Evolutionary conservation across 2,113 vertebrate genomes (phyloP).

Genomic region (Furnarius figulus): DNA sequence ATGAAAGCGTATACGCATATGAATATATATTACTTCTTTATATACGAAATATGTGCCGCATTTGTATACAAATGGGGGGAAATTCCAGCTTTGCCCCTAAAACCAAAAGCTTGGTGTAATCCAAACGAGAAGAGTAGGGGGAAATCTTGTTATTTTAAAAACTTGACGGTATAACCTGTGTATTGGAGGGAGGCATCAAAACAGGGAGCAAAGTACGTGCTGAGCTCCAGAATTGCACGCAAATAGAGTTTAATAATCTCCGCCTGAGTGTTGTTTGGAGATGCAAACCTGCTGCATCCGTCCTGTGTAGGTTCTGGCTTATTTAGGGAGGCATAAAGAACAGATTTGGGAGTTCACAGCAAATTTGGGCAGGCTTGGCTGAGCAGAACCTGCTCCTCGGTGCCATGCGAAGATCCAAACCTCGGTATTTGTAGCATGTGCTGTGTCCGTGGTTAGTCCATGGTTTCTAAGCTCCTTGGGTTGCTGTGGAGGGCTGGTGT

Average conservation of each 20-base stretch:
- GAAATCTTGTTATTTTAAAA: background rate
- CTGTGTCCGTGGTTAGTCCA: accelerated
- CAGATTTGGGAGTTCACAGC: background rate
- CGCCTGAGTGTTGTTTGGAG: background rate
- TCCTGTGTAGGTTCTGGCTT: background rate
- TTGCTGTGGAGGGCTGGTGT: background rate
- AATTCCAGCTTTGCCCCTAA: background rate
- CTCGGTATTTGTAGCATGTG: background rate
- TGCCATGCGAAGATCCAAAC: background rate
- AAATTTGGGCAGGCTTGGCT: background rate
- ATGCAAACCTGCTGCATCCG: accelerated
- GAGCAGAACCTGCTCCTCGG: background rate
- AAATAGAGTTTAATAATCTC: background rate
- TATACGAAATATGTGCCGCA: background rate
- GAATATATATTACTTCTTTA: accelerated
- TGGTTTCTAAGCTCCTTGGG: background rate
- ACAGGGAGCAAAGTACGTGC: background rate
- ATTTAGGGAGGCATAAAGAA: background rate
- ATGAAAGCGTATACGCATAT: accelerated
- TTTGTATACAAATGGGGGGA: background rate
- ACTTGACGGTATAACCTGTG: accelerated
- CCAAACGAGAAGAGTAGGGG: no score
- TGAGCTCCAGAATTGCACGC: background rate
- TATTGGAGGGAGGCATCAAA: background rate
- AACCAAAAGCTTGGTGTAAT: background rate